Base-by-base conservation (phyloP, 53 echinoderm and acorn worm species). In the Astropecten irregularis region DNA sequence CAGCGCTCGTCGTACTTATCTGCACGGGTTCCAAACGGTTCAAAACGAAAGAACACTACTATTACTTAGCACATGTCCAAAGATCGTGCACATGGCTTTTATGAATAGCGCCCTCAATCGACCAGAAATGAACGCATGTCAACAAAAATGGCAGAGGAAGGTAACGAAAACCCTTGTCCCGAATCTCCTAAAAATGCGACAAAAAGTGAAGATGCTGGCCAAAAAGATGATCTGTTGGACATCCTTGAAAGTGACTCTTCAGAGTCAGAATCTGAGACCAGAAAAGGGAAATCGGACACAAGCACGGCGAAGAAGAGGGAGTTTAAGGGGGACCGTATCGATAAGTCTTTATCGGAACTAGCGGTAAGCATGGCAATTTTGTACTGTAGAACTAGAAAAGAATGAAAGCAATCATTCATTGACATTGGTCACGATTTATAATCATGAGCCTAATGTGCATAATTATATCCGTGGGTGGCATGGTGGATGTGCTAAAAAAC, bases 311-410 rank as follows among this genome's bases (percentile, higher is more conserved):
- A 56, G 8, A 58, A 58, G 52, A 57, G 59, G 40, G 76, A 57
- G 44, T 76, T 58, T 40, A 76, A 38, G 35, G 76, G 59, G 14
- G 76, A 76, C 28, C 25, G 76, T 16, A 59, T 76, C 44, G 59
- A 76, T 28, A 76, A 76, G 57, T 76, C 76, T 14, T 58, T 76
- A 58, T 76, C 76, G 18, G 76, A 76, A 55, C 27, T 76, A 76
- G 76, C 59, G 76, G 76, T 76, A 76, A 76, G 76, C 40, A 6
- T 42, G 11, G 11, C 6, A 42, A 42, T n/a, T n/a, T n/a, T n/a
- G n/a, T n/a, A n/a, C n/a, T n/a, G n/a, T n/a, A n/a, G n/a, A n/a
- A n/a, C n/a, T n/a, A n/a, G n/a, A n/a, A n/a, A n/a, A n/a, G n/a
- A n/a, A n/a, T n/a, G n/a, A n/a, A n/a, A n/a, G n/a, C n/a, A n/a